These are phyloP conservation scores for Pterocles gutturalis DNA, from an alignment of 2,113 vertebrate species.

Conservation along the genomic window DNA sequence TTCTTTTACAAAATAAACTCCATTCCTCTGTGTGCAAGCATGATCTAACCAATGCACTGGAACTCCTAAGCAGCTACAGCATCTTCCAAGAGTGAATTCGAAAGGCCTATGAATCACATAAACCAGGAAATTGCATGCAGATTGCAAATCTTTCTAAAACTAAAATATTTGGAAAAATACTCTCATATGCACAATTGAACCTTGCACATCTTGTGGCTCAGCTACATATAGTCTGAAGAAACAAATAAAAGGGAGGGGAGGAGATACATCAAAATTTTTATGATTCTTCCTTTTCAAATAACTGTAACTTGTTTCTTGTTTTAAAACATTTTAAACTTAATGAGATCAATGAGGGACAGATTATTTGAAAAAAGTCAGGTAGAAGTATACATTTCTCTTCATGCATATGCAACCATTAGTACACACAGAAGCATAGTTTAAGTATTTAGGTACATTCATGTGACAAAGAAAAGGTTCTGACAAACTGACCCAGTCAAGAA, in stretches of 20 bases:
- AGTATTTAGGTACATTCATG: neutral
- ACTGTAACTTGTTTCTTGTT: neutral
- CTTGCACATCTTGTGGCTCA: accelerated
- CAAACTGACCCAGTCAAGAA: neutral
- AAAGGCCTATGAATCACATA: neutral
- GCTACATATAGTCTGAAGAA: neutral
- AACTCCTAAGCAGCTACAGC: neutral
- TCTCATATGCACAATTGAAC: neutral
- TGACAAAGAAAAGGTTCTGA: neutral
- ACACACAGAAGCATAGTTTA: neutral
- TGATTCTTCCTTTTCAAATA: neutral
- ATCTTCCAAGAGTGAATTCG: neutral
- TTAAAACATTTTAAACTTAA: neutral
- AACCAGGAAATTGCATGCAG: neutral
- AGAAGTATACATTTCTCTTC: neutral
- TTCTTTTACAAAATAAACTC: neutral
- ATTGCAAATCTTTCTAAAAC: neutral
- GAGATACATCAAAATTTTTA: neutral
- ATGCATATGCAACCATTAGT: neutral
- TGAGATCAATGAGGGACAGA: neutral
- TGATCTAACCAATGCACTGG: neutral
- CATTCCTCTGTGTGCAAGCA: neutral
- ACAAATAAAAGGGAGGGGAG: neutral
- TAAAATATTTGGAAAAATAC: neutral
- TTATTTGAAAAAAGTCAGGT: neutral